Conservation (phyloP, 2,888 invertebrate genomes). For the Aspidiotus rigidus region DNA sequence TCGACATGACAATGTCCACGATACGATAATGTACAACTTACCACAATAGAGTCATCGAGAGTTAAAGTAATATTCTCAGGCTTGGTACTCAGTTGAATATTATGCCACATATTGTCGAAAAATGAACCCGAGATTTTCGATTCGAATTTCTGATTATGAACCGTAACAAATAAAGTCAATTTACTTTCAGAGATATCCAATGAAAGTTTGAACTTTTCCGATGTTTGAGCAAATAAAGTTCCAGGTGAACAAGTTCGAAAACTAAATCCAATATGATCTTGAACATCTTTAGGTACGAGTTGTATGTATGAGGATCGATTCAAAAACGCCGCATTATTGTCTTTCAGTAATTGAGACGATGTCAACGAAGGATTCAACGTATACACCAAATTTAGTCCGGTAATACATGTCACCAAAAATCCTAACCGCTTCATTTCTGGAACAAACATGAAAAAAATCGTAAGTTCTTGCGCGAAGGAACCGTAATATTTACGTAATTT, state of each 20-base stretch:
- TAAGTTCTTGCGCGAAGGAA: no score
- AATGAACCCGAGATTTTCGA: slow-evolving; percentile 58
- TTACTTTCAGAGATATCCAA: slow-evolving; percentile 46
- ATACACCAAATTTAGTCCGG: no score
- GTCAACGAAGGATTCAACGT: no score
- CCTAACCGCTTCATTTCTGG: no score
- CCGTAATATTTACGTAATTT: no score
- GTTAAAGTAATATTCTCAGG: slow-evolving; percentile 52
- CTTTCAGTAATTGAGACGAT: slow-evolving; percentile 8
- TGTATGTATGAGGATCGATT: slow-evolving; percentile 70
- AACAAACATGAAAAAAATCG: no score
- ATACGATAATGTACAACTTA: slow-evolving; percentile 43
- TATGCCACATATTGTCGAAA: slow-evolving; percentile 75
- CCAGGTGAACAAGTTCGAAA: slow-evolving; percentile 67
- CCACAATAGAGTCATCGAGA: slow-evolving; percentile 49
- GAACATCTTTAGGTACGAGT: slow-evolving; percentile 62
- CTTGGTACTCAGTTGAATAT: slow-evolving; percentile 56
- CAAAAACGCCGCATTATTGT: slow-evolving; percentile 70
- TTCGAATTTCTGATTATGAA: slow-evolving; percentile 47
- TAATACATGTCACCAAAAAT: no score
- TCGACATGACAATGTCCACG: neutral
- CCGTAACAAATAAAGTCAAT: slow-evolving; percentile 46
- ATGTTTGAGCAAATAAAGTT: slow-evolving; percentile 44
- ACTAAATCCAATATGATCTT: slow-evolving; percentile 70
- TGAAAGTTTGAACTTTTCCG: slow-evolving; percentile 39